Base-by-base conservation (phyloP, 2,113 vertebrate genomes). In the Anolis sagrei region DNA sequence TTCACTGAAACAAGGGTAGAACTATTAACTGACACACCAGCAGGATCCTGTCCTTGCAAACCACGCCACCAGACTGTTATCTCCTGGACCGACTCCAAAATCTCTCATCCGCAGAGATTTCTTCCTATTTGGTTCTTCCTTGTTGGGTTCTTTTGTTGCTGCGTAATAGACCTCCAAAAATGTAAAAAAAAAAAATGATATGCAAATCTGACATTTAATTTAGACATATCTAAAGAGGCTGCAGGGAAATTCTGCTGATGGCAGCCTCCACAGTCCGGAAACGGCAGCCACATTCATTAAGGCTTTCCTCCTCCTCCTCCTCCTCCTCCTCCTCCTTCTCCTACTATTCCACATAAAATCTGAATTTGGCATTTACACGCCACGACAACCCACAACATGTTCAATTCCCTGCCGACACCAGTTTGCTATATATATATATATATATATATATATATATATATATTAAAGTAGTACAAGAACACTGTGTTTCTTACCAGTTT, bases 131-230 rank as follows among this genome's bases (percentile, higher is more conserved):
- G 3, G 1, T 77, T 51, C 1, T 0, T 16, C 81, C 68, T 0
- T 9, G 34, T 0, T 0, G 76, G 25, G 74, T 88, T 69, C 85
- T 83, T 76, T 0, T 0, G 73, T 84, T 84, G 89, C 91, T 81
- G 85, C 54, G 66, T 18, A 77, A 86, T 0, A 0, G 89, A 62
- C 77, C 91, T 81, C 19, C 69, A 68, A 88, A 90, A 84, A 14
- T 54, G 51, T 58, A n/a, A n/a, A n/a, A n/a, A n/a, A n/a, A 18
- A 18, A 18, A 88, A 75, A 88, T 0, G 0, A 79, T 92, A 93
- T 93, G 93, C 91, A 94, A 93, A 94, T 92, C 90, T 94, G 94
- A 91, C 91, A 94, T 94, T 94, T 94, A 82, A 94, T 94, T 94
- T 93, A 93, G 93, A 92, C 83, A 85, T 49, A 82, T 83, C 93